phyloP scores from a whole-genome alignment of 2,888 invertebrate genomes.

The Luperina nickerlii region DNA sequence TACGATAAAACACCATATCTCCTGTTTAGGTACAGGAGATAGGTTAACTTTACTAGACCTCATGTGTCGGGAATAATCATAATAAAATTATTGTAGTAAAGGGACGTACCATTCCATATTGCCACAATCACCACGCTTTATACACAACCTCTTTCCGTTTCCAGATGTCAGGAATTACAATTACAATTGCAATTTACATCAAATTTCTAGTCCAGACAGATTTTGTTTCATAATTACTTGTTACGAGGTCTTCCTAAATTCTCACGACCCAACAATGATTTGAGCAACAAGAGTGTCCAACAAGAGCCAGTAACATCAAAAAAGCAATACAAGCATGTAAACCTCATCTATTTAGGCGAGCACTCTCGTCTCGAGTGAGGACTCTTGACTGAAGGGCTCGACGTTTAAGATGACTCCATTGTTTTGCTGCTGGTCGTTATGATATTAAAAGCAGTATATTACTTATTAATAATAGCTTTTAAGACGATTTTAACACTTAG shows the following conservation, averaged over 20 bases:
- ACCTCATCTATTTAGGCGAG: slow-evolving; percentile 54
- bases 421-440: slow-evolving; percentile 9
- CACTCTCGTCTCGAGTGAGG: slow-evolving; percentile 31
- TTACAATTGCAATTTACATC: background rate
- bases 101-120: background rate
- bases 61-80: background rate
- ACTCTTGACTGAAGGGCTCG: slow-evolving; percentile 45
- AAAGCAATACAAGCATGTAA: slow-evolving; percentile 38
- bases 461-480: too few species aligned
- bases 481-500: background rate
- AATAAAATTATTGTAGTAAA: background rate
- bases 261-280: slow-evolving; percentile 4
- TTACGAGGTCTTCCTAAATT: background rate
- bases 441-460: background rate
- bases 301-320: slow-evolving; percentile 6
- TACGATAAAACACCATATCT: too few species aligned
- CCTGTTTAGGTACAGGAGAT: too few species aligned
- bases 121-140: background rate
- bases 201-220: background rate
- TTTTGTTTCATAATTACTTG: background rate
- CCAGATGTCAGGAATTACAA: background rate
- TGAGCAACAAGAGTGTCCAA: background rate
- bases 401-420: slow-evolving; percentile 36
- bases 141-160: background rate
- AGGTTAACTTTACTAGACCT: background rate